Conservation (phyloP, 2,797 vertebrate genomes). For the Podarcis lilfordi region DNA sequence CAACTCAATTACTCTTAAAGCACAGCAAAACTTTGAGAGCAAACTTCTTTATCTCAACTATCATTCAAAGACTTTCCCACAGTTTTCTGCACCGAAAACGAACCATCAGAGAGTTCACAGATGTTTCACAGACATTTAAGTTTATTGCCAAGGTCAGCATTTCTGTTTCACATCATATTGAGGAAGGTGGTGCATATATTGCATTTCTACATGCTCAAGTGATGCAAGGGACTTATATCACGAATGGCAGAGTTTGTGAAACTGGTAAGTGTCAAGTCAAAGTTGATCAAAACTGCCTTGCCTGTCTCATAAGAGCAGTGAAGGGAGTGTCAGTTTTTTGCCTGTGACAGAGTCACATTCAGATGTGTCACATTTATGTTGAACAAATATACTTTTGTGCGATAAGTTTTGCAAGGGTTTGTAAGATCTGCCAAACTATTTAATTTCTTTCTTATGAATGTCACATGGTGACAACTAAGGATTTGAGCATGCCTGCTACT, state of each 20-base stretch:
- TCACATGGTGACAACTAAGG: background rate
- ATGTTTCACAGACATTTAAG: conserved; percentile 58
- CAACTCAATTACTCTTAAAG: background rate
- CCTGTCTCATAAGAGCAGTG: background rate
- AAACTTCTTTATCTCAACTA: background rate
- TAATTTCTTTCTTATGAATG: background rate
- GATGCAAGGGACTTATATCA: background rate
- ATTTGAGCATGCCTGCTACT: background rate
- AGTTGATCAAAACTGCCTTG: conserved; percentile 19
- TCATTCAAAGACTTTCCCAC: conserved; percentile 21
- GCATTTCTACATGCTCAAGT: background rate
- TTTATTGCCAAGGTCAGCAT: conserved; percentile 61
- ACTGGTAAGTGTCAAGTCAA: conserved; percentile 20
- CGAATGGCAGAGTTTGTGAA: background rate
- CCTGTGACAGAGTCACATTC: background rate
- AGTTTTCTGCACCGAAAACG: background rate
- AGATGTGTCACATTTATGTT: conserved; percentile 8
- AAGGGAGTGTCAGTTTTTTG: background rate
- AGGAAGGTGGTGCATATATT: conserved; percentile 31
- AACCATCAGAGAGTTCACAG: conserved; percentile 32
- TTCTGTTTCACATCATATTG: conserved; percentile 53
- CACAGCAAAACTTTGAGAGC: background rate
- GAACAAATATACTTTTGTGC: background rate
- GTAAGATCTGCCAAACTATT: background rate
- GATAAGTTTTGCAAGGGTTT: background rate